phyloP scores from a whole-genome alignment of 2,888 invertebrate genomes.

The Eupeodes latifasciatus region DNA sequence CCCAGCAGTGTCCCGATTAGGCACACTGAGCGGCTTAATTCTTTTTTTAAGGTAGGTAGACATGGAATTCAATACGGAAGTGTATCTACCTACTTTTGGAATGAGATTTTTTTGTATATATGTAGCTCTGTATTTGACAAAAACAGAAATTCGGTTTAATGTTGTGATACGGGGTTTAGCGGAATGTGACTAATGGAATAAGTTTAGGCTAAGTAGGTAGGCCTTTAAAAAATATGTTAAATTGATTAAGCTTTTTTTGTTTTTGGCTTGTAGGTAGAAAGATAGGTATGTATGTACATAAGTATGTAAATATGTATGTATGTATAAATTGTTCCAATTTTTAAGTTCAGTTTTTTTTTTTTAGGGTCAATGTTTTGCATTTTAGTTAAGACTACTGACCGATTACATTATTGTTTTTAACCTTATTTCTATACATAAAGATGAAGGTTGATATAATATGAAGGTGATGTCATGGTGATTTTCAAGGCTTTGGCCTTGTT shows the following conservation, averaged over 20 bases:
- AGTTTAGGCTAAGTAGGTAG: neutral
- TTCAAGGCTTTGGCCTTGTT: too few relatives aligned
- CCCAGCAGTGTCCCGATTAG: slow-evolving; percentile 50
- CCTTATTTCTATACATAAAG: neutral
- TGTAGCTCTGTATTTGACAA: neutral
- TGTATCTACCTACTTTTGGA: neutral
- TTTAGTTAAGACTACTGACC: slow-evolving; percentile 3
- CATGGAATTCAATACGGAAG: slow-evolving; percentile 16
- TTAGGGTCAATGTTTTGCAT: slow-evolving; percentile 7
- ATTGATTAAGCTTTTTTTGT: slow-evolving; percentile 1
- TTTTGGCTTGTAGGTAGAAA: neutral
- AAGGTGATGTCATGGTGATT: too few relatives aligned
- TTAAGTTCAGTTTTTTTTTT: neutral
- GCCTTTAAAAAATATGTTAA: slow-evolving; percentile 5
- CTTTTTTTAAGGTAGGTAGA: slow-evolving; percentile 23
- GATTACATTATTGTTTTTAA: neutral
- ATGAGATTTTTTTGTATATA: neutral
- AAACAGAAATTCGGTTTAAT: slow-evolving; percentile 2
- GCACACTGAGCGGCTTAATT: neutral
- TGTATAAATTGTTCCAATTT: slow-evolving; percentile 7
- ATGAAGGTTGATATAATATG: too few relatives aligned
- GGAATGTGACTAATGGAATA: slow-evolving; percentile 15
- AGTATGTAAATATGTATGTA: too few relatives aligned
- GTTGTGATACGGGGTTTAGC: neutral
- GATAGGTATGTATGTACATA: too few relatives aligned